Percentiles rank a stretch among this genome's conserved stretches.
These are phyloP conservation scores for Meandrusa payeni DNA, from an alignment of 2,888 invertebrate genomes.

Conservation along the genomic window DNA sequence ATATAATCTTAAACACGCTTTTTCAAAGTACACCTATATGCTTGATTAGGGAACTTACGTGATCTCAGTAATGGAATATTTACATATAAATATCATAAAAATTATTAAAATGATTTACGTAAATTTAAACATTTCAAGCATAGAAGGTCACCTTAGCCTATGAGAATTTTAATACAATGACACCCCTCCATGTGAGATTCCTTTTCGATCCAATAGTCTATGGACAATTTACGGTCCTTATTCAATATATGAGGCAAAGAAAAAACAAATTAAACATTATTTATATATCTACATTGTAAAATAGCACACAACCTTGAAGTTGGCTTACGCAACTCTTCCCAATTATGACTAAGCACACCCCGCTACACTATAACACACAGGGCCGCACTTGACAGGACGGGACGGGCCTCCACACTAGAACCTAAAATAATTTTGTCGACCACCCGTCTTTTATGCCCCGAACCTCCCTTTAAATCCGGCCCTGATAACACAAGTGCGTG, in stretches of 20 bases:
- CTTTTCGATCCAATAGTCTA: slow-evolving; percentile 29
- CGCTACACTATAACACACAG: slow-evolving; percentile 46
- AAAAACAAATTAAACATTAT: slow-evolving; percentile 18
- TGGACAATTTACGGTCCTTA: slow-evolving; percentile 22
- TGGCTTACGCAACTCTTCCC: slow-evolving; percentile 56
- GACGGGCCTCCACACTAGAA: too few relatives aligned
- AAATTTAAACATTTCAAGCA: slow-evolving; percentile 28
- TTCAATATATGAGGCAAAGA: slow-evolving; percentile 6
- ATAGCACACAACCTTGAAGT: slow-evolving; percentile 73
- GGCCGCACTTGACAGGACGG: too few relatives aligned
- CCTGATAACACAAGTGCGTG: too few relatives aligned
- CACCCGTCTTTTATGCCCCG: too few relatives aligned
- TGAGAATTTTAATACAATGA: slow-evolving; percentile 26
- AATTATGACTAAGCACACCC: slow-evolving; percentile 55
- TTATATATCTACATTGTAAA: slow-evolving; percentile 35
- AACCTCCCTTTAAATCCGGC: too few relatives aligned
- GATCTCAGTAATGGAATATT: slow-evolving; percentile 29
- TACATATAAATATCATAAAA: slow-evolving; percentile 39
- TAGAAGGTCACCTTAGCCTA: slow-evolving; percentile 39
- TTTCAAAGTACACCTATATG: slow-evolving; percentile 38
- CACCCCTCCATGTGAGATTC: slow-evolving; percentile 36
- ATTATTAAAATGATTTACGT: slow-evolving; percentile 21
- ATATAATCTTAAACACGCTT: slow-evolving; percentile 41
- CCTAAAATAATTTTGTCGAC: too few relatives aligned
- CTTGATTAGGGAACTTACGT: slow-evolving; percentile 26